phyloP scores from a whole-genome alignment of 1,140 invertebrate species.

The Cydia strobilella region DNA sequence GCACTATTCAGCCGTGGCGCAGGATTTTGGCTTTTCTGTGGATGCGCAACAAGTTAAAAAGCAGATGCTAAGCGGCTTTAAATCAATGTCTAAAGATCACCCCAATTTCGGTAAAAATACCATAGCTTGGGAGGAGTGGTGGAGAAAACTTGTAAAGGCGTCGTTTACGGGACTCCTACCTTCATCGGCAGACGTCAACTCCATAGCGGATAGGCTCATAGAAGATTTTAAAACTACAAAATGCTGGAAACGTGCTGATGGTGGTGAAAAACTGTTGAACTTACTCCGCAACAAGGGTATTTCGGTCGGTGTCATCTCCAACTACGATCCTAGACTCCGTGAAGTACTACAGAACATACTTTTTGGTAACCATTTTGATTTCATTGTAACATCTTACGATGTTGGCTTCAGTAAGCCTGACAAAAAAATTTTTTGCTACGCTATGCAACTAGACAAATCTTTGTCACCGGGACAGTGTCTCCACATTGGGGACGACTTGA shows the following conservation, averaged over 20 bases:
- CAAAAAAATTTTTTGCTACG: conserved; percentile 86
- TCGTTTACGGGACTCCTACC: conserved; percentile 82
- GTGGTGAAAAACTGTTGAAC: conserved; percentile 83
- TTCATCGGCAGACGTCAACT: conserved; percentile 41
- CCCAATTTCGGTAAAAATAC: conserved; percentile 89
- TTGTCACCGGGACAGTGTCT: conserved; percentile 83
- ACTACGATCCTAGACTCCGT: conserved; percentile 91
- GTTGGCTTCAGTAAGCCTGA: conserved; percentile 88
- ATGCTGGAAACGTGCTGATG: conserved; percentile 87
- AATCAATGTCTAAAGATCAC: conserved; percentile 82
- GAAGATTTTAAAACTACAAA: conserved; percentile 84
- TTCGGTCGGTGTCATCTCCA: conserved; percentile 90
- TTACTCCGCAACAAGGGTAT: conserved; percentile 78
- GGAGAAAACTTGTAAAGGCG: conserved; percentile 84
- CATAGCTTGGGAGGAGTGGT: conserved; percentile 90
- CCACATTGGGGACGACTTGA: conserved; percentile 90
- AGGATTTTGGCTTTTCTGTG: conserved; percentile 84
- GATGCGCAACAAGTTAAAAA: conserved; percentile 81
- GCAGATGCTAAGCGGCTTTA: conserved; percentile 84
- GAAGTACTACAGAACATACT: conserved; percentile 84
- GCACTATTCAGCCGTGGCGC: conserved; percentile 86
- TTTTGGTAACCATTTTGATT: conserved; percentile 87
- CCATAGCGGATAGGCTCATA: conserved; percentile 83
- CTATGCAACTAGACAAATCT: conserved; percentile 78
- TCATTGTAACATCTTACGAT: conserved; percentile 89